A percentile compares a stretch with the other conserved stretches of the same genome.
These are phyloP conservation scores for Caenorhabditis briggsae DNA, from an alignment of 1,140 invertebrate species.

Conservation along the genomic window DNA sequence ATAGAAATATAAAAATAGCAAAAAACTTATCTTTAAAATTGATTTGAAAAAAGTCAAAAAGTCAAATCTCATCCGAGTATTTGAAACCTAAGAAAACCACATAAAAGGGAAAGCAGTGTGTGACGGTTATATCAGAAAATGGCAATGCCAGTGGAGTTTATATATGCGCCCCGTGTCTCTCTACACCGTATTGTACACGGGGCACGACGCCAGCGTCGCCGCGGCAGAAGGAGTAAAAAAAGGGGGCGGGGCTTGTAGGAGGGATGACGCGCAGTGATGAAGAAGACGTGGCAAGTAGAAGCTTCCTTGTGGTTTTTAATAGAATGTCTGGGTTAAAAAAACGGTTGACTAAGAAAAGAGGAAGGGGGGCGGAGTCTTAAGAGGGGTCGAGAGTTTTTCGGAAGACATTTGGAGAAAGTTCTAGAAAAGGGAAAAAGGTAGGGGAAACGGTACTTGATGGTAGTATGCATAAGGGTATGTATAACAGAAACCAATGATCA, in stretches of 20 bases:
- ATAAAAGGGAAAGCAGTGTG: too few relatives aligned
- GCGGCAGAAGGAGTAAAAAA: background rate
- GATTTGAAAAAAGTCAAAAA: background rate
- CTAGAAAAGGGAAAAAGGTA: background rate
- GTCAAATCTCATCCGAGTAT: background rate
- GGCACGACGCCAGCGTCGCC: background rate
- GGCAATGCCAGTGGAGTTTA: background rate
- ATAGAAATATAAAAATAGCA: too few relatives aligned
- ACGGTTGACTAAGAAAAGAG: too few relatives aligned
- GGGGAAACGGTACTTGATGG: background rate
- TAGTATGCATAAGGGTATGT: background rate
- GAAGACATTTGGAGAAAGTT: conserved; percentile 1
- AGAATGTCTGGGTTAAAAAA: background rate
- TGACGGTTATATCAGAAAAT: conserved; percentile 3
- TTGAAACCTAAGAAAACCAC: too few relatives aligned
- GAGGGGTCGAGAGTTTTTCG: conserved; percentile 15
- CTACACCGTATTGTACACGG: conserved; percentile 30
- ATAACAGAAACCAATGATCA: background rate
- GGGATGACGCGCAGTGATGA: background rate
- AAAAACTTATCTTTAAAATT: too few relatives aligned
- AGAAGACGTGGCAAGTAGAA: background rate
- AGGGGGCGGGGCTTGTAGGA: background rate
- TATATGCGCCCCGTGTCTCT: background rate
- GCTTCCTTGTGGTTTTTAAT: background rate
- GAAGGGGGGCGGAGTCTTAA: too few relatives aligned